Evolutionary conservation across 1,140 invertebrate species (phyloP).

Genomic region (Caenorhabditis remanei): DNA sequence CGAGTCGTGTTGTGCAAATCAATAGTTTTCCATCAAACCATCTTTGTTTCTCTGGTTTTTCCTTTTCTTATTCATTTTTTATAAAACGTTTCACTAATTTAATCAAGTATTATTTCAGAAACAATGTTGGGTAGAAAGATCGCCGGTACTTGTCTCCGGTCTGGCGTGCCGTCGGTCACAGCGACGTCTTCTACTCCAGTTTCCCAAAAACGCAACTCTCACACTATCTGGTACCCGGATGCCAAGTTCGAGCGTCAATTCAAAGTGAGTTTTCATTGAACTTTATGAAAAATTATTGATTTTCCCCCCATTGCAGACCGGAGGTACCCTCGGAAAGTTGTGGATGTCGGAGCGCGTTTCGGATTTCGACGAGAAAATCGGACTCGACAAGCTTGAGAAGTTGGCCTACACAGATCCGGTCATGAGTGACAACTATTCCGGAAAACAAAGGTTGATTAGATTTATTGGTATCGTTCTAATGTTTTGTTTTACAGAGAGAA

Average conservation of each 20-base stretch:
- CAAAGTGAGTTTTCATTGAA: constrained; percentile 63
- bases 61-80: not conserved
- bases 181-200: constrained; percentile 32
- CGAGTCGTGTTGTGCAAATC: too few relatives aligned
- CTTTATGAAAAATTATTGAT: not conserved
- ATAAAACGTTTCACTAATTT: not conserved
- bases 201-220: constrained; percentile 64
- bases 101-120: not conserved
- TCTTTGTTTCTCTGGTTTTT: not conserved
- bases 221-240: constrained; percentile 76
- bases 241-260: constrained; percentile 75
- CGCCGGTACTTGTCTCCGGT: constrained; percentile 57
- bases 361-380: constrained; percentile 65
- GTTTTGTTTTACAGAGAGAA: constrained; percentile 66
- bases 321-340: constrained; percentile 63
- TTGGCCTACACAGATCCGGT: constrained; percentile 62
- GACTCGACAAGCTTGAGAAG: constrained; percentile 68
- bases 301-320: constrained; percentile 65
- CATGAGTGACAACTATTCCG: constrained; percentile 64
- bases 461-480: too few relatives aligned
- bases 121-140: constrained; percentile 53
- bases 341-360: constrained; percentile 61
- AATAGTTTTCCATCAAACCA: too few relatives aligned
- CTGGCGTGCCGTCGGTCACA: constrained; percentile 23
- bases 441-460: constrained; percentile 64